These are phyloP conservation scores for Pedicia rivosa DNA, from an alignment of 2,888 invertebrate genomes.

Conservation along the genomic window DNA sequence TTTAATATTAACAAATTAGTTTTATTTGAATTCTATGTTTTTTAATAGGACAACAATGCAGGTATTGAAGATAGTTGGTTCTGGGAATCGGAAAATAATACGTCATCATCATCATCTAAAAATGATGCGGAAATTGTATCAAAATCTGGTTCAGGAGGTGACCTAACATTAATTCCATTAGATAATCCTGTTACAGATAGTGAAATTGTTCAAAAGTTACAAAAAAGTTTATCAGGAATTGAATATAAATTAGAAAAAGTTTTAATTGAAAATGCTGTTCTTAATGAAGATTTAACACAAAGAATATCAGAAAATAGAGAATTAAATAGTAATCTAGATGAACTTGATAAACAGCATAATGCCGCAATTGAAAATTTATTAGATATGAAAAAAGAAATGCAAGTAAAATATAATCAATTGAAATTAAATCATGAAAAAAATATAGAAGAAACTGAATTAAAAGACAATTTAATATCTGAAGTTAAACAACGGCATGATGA, in stretches of 20 bases:
- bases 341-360: slow-evolving; percentile 57
- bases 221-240: slow-evolving; percentile 33
- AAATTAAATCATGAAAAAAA: too few relatives aligned
- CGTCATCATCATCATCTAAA: slow-evolving; percentile 15
- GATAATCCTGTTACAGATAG: slow-evolving; percentile 13
- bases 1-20: too few relatives aligned
- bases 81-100: slow-evolving; percentile 26
- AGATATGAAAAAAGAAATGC: slow-evolving; percentile 36
- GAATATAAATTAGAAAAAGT: slow-evolving; percentile 23
- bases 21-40: slow-evolving; percentile 4
- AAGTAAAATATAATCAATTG: slow-evolving; percentile 34
- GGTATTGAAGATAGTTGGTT: slow-evolving; percentile 30
- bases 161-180: slow-evolving; percentile 19
- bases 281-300: slow-evolving; percentile 31
- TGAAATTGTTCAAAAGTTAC: slow-evolving; percentile 29
- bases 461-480: not conserved
- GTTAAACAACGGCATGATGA: too few relatives aligned
- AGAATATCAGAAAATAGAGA: slow-evolving; percentile 32
- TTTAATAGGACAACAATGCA: slow-evolving; percentile 18
- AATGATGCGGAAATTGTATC: slow-evolving; percentile 18
- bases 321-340: slow-evolving; percentile 41
- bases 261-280: slow-evolving; percentile 32
- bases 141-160: slow-evolving; percentile 17
- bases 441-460: too few relatives aligned
- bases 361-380: slow-evolving; percentile 45